Percentiles rank a stretch among this genome's conserved stretches.
Evolutionary conservation across 2,797 vertebrate species (phyloP).

Genomic region (Characodon lateralis): DNA sequence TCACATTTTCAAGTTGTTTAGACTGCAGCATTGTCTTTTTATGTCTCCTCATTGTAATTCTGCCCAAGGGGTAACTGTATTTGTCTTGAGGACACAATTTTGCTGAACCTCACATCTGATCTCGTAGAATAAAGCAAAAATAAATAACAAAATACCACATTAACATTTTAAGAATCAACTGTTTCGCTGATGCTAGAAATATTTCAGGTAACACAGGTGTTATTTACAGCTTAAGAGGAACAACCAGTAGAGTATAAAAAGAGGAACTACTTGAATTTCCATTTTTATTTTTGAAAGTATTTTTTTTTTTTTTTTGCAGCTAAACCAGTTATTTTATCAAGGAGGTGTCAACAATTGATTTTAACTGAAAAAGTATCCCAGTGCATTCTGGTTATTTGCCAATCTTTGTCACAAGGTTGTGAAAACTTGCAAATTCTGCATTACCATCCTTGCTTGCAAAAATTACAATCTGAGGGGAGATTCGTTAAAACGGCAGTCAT

Average conservation of each 20-base stretch:
- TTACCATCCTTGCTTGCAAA: constrained; percentile 3
- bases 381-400: constrained; percentile 9
- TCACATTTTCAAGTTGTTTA: not conserved
- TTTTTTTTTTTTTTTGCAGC: constrained; percentile 11
- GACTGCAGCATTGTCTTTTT: not conserved
- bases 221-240: not conserved
- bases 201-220: not conserved
- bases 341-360: constrained; percentile 7
- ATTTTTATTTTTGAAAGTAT: not conserved
- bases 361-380: constrained; percentile 15
- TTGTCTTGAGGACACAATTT: not conserved
- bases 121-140: not conserved
- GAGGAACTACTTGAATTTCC: constrained; percentile 19
- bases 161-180: not conserved
- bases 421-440: constrained; percentile 8
- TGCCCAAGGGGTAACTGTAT: not conserved
- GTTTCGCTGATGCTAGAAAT: not conserved
- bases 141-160: not conserved
- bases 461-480: constrained; percentile 1
- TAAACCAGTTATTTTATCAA: constrained; percentile 11
- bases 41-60: not conserved
- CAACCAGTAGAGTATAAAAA: constrained; percentile 14
- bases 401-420: constrained; percentile 19
- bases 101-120: constrained; percentile 10
- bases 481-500: constrained; percentile 27